Base-by-base conservation (phyloP, 2,888 invertebrate species). In the Macrosiphum euphorbiae region DNA sequence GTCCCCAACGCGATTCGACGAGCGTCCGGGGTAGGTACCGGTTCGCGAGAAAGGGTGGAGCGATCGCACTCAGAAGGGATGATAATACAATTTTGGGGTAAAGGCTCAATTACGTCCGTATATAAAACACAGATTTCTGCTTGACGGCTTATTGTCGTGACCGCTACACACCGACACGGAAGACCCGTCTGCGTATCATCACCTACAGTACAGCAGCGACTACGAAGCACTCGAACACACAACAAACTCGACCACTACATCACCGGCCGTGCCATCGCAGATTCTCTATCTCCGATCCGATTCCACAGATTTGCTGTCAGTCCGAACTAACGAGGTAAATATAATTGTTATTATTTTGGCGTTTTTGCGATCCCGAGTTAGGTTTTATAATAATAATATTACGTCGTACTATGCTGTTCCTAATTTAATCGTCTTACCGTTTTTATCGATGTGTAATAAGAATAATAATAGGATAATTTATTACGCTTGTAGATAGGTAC, bases 11-110 rank as follows among this genome's bases (percentile, higher is more conserved):
- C 58, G 89, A 16, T 28, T 44, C 41, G 41, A 61, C 52, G 90
- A 47, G 35, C 67, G 90, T 3, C 78, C 78, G 50, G 50, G 4
- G 10, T 35, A 50, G 47, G 28, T 67, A 28, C 90, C 28, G 90
- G 78, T 90, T 50, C 35, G 13, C 90, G 8, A 8, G 50, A 90
- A 90, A 78, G 90, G 90, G 90, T 90, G 90, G 90, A 90, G 90
- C 90, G 35, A 35, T 16, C 41, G 44, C 67, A 41, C 61, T 50
- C 78, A 78, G 90, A 78, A 90, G 78, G 90, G 90, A 67, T 44
- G 86, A 86, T 47, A 50, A 78, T 78, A 50, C 86, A 67, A 35
- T 50, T 50, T 78, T 26, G 50, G 78, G 78, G 50, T 26, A 35
- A 50, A n/a, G 90, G 90, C 67, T 61, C 90, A n/a, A n/a, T 61